Evolutionary conservation across 2,797 vertebrate species (phyloP).

Genomic region (Nyctalus aviator): DNA sequence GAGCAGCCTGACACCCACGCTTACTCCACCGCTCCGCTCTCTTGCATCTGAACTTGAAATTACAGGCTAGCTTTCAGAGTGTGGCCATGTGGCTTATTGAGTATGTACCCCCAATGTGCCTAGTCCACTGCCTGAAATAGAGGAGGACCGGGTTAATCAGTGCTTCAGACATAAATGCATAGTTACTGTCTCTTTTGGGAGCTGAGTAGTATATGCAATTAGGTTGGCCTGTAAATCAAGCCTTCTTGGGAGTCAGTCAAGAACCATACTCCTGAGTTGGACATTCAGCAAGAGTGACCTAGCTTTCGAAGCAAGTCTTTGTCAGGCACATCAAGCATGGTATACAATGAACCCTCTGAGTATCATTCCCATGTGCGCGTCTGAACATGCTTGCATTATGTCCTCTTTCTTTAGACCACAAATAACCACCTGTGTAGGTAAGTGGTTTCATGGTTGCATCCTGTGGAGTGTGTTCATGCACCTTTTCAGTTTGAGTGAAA

Average conservation of each 20-base stretch:
- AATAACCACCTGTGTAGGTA: accelerated
- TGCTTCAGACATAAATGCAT: accelerated
- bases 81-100: accelerated
- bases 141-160: neutral
- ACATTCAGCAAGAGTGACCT: neutral
- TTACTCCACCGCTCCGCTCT: accelerated
- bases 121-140: accelerated
- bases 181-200: neutral
- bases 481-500: neutral
- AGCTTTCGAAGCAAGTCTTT: neutral
- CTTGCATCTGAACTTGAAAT: accelerated
- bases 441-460: accelerated
- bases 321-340: accelerated
- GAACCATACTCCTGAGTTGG: neutral
- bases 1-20: neutral
- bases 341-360: too few species aligned
- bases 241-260: neutral
- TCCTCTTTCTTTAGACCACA: neutral
- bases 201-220: accelerated
- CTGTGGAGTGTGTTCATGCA: neutral
- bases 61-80: neutral
- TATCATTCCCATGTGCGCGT: accelerated
- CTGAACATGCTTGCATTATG: neutral
- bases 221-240: too few species aligned
- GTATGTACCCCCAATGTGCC: neutral